Base-by-base conservation (phyloP, 2,797 vertebrate genomes). In the Bradypodion pumilum region DNA sequence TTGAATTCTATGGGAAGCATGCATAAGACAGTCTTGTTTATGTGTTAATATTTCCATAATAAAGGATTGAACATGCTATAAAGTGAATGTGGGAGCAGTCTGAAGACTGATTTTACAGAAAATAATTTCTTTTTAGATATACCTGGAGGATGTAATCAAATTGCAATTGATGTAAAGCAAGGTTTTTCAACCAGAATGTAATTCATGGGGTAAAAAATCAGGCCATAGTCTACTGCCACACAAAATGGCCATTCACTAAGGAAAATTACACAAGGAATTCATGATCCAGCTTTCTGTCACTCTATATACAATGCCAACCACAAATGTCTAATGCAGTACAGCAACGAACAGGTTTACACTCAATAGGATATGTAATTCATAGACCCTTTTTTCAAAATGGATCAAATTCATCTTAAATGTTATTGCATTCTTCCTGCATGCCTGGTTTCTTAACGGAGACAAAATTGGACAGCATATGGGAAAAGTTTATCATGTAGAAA, bases 401-500 rank as follows among this genome's bases (percentile, higher is more conserved):
- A 75, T 60, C 32, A 83, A 49, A 79, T 35, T 29, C 35, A 60
- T 63, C 8, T 72, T 66, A 49, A 25, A 59, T 75, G 29, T 87
- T 74, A 83, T 49, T 83, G 69, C 32, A 40, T 63, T 56, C 63
- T 87, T n/a, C 63, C 35, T 74, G n/a, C 78, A 32, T 63, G 72
- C 72, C n/a, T 75, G 52, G 42, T 76, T 70, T 49, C 40, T 75
- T 81, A 75, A 42, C 29, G 40, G 40, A 85, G 72, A 60, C 29
- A 60, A 79, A 69, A 75, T 80, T 70, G 65, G 49, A 66, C 25
- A 81, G 65, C 74, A 81, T 72, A 80, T 80, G 65, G 73, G 44
- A 81, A 81, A 84, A 77, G 46, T 16, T 70, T 80, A 77, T 59
- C 72, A 65, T 52, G 65, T 56, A 87, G 56, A 87, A 84, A 86